Base-by-base conservation (phyloP, 2,888 invertebrate genomes). In the Oxytorus armatus region DNA sequence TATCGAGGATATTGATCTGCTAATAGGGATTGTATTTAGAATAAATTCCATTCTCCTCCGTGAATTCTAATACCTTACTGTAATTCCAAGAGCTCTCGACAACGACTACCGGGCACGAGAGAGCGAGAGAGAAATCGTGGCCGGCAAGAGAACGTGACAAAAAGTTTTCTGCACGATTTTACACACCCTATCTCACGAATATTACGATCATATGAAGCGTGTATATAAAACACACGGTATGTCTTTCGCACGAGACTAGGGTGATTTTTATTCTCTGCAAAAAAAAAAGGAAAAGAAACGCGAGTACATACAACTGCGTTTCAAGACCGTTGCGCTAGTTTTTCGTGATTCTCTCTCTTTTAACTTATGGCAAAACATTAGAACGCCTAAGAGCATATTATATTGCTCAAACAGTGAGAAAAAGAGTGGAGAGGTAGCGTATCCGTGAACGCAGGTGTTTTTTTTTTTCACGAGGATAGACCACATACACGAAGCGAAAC, bases 361-460 rank as follows among this genome's bases (percentile, higher is more conserved):
- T 61, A 53, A 33, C 55, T n/a, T 29, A 70, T 57, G 47, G 70
- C 69, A 14, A 61, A 47, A 51, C 18, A 47, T 23, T 42, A 33
- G 47, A 39, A 42, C 72, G 49, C 63, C 18, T 8, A 18, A 7
- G 18, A 47, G 16, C 10, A 18, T 21, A 47, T 47, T 47, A 47
- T 47, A 18, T 47, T 18, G 18, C 47, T 18, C 18, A 10, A 33
- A 57, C 33, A 8, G 25, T 1, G 44, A 44, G 16, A 25, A 21
- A 25, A 14, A 59, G 21, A 59, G 29, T 23, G 11, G 16, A 44
- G 21, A 21, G 10, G 21, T 4, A 23, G 39, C n/a, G 29, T 25
- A 42, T 42, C 4, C 16, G 68, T 66, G 69, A 63, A 82, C 83
- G 85, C 87, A 87, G 86, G 86, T 87, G 87, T 86, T 83, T 66